Percentiles rank a stretch among this genome's conserved stretches.
Conservation (phyloP, 2,797 vertebrate species). For the Paedocypris micromegethes region DNA sequence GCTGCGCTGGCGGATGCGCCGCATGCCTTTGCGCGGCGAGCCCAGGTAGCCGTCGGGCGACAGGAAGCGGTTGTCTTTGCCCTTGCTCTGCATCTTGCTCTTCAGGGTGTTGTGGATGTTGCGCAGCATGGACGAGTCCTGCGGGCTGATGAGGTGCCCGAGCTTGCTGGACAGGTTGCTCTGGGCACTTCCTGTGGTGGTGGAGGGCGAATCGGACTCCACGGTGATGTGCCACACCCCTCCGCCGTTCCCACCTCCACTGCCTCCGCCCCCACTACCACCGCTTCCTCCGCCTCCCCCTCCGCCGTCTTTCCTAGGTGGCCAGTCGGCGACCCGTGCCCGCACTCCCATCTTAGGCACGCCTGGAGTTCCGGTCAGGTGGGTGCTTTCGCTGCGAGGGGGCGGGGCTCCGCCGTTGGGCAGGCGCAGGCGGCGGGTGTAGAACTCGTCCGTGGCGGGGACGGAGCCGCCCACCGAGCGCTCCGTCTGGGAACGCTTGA, state of each 20-base stretch:
- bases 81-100: constrained; percentile 84
- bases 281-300: constrained; percentile 42
- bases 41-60: constrained; percentile 91
- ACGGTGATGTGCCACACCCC: constrained; percentile 75
- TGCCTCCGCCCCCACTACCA: constrained; percentile 1
- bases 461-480: constrained; percentile 87
- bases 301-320: constrained; percentile 84
- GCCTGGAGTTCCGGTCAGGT: constrained; percentile 83
- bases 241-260: constrained; percentile 36
- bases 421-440: constrained; percentile 89
- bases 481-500: constrained; percentile 98
- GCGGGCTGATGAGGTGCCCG: constrained; percentile 87
- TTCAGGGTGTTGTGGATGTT: constrained; percentile 97
- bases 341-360: constrained; percentile 98
- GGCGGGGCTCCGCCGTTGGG: constrained; percentile 93
- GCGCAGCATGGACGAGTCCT: constrained; percentile 93
- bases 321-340: constrained; percentile 96
- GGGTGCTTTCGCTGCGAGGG: constrained; percentile 86
- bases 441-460: constrained; percentile 91
- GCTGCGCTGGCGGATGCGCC: constrained; percentile 92
- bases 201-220: constrained; percentile 71
- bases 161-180: constrained; percentile 93
- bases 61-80: constrained; percentile 91
- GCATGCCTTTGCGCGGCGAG: constrained; percentile 91
- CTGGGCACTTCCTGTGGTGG: constrained; percentile 77